phyloP scores from a whole-genome alignment of 1,140 invertebrate genomes.

The Phortica variegata region DNA sequence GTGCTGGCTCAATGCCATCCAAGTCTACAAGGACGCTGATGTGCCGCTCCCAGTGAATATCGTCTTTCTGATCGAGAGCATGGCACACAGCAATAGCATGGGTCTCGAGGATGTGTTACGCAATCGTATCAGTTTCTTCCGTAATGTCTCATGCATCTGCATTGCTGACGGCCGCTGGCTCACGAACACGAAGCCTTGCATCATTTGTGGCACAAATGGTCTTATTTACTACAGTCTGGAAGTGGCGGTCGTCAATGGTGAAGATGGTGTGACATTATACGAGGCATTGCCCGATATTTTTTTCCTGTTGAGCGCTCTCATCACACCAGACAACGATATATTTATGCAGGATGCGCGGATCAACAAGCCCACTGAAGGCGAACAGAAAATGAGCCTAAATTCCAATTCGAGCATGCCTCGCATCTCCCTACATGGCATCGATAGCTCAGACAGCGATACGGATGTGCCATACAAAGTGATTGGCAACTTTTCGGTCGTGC shows the following conservation, averaged over 20 bases:
- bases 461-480: slow-evolving; percentile 86
- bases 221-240: slow-evolving; percentile 89
- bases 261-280: slow-evolving; percentile 81
- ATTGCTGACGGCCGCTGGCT: slow-evolving; percentile 99
- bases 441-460: slow-evolving; percentile 79
- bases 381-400: slow-evolving; percentile 76
- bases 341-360: slow-evolving; percentile 74
- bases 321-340: slow-evolving; percentile 73
- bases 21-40: slow-evolving; percentile 77
- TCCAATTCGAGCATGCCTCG: slow-evolving; percentile 85
- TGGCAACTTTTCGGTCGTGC: slow-evolving; percentile 92
- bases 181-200: slow-evolving; percentile 88
- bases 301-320: slow-evolving; percentile 77
- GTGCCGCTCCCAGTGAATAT: slow-evolving; percentile 83
- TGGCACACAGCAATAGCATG: slow-evolving; percentile 95
- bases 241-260: slow-evolving; percentile 79
- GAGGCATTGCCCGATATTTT: slow-evolving; percentile 86
- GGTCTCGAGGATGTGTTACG: slow-evolving; percentile 74
- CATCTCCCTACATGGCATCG: slow-evolving; percentile 86
- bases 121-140: slow-evolving; percentile 68
- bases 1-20: slow-evolving; percentile 91
- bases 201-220: slow-evolving; percentile 92
- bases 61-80: slow-evolving; percentile 95
- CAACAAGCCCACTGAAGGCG: slow-evolving; percentile 66
- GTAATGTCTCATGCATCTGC: slow-evolving; percentile 85